Evolutionary conservation across 2,113 vertebrate species (phyloP).

Genomic region (Deroptyus accipitrinus): DNA sequence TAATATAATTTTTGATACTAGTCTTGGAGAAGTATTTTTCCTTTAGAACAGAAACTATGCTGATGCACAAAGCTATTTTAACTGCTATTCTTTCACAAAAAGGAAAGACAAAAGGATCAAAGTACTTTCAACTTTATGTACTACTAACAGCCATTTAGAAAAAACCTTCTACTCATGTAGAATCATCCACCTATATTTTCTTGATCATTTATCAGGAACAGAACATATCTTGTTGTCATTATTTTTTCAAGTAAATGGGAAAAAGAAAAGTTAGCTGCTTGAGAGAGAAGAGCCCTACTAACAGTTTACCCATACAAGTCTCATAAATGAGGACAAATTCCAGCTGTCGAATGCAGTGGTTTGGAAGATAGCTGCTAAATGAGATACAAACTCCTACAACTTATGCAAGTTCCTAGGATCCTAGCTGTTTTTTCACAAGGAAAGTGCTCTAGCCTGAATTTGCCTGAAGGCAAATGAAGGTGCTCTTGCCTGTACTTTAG

Average conservation of each 20-base stretch:
- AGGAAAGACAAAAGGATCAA: background rate
- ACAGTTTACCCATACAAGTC: background rate
- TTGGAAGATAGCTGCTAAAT: background rate
- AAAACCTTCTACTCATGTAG: background rate
- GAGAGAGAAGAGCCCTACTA: background rate
- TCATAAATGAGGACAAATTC: background rate
- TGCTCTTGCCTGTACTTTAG: background rate
- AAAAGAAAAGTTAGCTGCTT: background rate
- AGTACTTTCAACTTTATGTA: background rate
- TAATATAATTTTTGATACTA: background rate
- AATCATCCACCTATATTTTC: background rate
- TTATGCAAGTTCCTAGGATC: background rate
- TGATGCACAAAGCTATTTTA: background rate
- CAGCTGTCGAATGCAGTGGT: background rate
- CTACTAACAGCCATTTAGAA: background rate
- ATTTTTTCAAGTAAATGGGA: background rate
- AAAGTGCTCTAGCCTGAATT: background rate
- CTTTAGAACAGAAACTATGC: background rate
- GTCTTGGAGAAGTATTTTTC: background rate
- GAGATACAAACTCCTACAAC: background rate
- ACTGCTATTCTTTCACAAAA: background rate
- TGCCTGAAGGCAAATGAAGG: background rate
- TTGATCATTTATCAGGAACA: background rate
- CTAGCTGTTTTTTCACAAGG: background rate
- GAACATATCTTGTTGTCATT: background rate